Evolutionary conservation across 2,888 invertebrate genomes (phyloP).

Genomic region (Himalopsyche anomala): DNA sequence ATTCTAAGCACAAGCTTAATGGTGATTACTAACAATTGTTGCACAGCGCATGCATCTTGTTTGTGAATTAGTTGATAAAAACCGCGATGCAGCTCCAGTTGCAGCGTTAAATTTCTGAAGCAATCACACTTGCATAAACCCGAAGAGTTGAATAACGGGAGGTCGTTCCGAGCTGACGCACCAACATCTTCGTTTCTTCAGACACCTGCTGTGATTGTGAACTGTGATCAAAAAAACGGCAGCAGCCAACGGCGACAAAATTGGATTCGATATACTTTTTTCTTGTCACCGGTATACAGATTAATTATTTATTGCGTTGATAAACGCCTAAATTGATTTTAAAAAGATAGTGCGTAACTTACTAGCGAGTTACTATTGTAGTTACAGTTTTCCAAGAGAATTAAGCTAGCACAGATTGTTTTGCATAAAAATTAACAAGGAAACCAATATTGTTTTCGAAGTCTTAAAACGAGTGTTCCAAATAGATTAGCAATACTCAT

Average conservation of each 20-base stretch:
- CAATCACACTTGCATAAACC: slow-evolving; percentile 31
- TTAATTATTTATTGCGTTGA: too few relatives aligned
- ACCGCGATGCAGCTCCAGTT: not conserved
- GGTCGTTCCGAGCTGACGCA: slow-evolving; percentile 24
- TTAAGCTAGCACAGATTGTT: too few relatives aligned
- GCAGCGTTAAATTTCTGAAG: not conserved
- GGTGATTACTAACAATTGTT: not conserved
- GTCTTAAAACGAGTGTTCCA: too few relatives aligned
- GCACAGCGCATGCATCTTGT: not conserved
- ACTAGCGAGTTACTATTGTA: too few relatives aligned
- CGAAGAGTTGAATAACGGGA: slow-evolving; percentile 19
- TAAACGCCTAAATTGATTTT: too few relatives aligned
- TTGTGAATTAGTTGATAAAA: not conserved
- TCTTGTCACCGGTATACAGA: not conserved
- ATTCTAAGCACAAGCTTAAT: not conserved
- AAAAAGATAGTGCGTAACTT: too few relatives aligned
- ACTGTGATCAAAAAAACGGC: not conserved
- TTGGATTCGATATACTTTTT: not conserved
- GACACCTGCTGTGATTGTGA: slow-evolving; percentile 6
- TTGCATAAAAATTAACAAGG: too few relatives aligned
- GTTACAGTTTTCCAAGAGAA: too few relatives aligned
- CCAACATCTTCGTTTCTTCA: not conserved
- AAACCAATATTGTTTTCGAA: too few relatives aligned
- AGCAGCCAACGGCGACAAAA: not conserved
- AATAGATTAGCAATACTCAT: too few relatives aligned